Evolutionary conservation across 2,797 vertebrate genomes (phyloP).

Genomic region (Glossophaga mutica): DNA sequence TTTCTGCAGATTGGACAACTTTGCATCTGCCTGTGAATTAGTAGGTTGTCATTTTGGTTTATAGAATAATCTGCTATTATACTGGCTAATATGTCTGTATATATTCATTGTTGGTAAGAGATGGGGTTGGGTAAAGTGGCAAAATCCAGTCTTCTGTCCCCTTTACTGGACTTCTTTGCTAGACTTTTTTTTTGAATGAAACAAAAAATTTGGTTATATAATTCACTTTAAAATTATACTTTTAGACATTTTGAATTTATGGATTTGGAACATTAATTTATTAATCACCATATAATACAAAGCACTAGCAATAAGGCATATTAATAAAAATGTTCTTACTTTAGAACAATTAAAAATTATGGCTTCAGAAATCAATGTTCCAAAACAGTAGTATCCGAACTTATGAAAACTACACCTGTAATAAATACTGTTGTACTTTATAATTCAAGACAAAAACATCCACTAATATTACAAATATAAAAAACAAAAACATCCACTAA

Average conservation of each 20-base stretch:
- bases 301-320: not conserved
- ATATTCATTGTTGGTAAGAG: not conserved
- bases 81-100: not conserved
- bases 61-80: not conserved
- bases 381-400: not conserved
- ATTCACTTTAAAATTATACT: not conserved
- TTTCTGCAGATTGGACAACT: not conserved
- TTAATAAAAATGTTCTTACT: not conserved
- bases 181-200: not conserved
- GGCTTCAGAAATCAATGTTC: not conserved
- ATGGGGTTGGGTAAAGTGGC: not conserved
- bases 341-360: not conserved
- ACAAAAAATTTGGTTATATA: not conserved
- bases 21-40: not conserved
- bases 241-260: constrained; percentile 33
- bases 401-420: not conserved
- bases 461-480: not conserved
- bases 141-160: not conserved
- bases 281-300: not conserved
- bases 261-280: not conserved
- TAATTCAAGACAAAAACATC: not conserved
- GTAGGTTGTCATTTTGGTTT: not conserved
- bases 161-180: not conserved
- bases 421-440: not conserved
- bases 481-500: not conserved